Conservation (phyloP, 2,797 vertebrate species). For the Lithobates pipiens region DNA sequence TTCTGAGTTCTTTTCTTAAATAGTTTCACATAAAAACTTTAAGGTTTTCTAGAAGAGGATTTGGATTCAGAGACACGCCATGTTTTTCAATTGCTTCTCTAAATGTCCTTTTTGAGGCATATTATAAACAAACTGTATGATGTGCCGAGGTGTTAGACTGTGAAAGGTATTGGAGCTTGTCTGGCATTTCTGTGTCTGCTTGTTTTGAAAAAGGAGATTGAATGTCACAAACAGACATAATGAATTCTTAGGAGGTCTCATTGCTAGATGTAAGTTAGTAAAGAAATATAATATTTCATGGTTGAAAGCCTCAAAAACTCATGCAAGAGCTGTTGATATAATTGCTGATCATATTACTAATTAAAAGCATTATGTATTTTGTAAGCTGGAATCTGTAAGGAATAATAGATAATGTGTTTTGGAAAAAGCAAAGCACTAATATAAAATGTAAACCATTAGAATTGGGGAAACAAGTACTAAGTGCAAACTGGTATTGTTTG, state of each 20-base stretch:
- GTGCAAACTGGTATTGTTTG: too few species aligned
- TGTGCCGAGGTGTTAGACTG: constrained; percentile 55
- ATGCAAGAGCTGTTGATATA: neutral
- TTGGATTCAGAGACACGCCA: constrained; percentile 28
- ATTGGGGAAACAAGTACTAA: neutral
- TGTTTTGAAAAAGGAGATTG: constrained; percentile 47
- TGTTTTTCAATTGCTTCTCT: constrained; percentile 39
- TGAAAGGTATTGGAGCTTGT: constrained; percentile 60
- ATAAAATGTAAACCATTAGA: neutral
- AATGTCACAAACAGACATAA: constrained; percentile 60
- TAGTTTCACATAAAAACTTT: constrained; percentile 10
- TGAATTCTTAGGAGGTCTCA: constrained; percentile 51
- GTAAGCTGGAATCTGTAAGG: neutral
- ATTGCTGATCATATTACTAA: neutral
- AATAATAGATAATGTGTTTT: neutral
- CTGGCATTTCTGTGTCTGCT: constrained; percentile 51
- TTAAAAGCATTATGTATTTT: neutral
- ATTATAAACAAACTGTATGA: constrained; percentile 50
- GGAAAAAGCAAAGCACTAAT: neutral
- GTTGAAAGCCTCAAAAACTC: neutral
- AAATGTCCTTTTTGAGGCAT: constrained; percentile 53
- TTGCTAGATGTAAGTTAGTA: constrained; percentile 19
- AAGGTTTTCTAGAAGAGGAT: constrained; percentile 23
- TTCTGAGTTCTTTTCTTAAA: too few species aligned
- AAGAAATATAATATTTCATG: constrained; percentile 22